Conservation (phyloP, 2,113 vertebrate genomes). For the Parus major region DNA sequence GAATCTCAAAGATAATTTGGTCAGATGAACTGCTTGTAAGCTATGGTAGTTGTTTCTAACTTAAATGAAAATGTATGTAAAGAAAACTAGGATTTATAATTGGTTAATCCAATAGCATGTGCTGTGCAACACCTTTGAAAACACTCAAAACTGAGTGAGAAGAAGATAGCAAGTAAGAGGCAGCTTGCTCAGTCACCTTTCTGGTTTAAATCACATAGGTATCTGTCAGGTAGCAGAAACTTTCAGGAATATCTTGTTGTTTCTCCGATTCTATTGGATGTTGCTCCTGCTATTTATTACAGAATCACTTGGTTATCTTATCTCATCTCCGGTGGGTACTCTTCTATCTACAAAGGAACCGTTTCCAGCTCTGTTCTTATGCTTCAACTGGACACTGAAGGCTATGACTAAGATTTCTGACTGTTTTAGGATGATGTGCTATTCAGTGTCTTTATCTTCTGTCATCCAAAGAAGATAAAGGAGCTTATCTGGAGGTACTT, state of each 20-base stretch:
- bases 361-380: not conserved
- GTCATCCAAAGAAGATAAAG: not conserved
- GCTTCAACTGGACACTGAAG: not conserved
- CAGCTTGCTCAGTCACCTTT: not conserved
- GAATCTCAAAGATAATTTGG: not conserved
- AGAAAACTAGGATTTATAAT: not conserved
- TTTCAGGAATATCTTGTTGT: not conserved
- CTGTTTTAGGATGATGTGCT: not conserved
- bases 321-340: not conserved
- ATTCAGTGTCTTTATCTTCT: not conserved
- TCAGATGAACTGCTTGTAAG: not conserved
- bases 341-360: not conserved
- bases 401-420: not conserved
- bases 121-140: not conserved
- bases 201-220: not conserved
- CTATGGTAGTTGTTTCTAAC: not conserved
- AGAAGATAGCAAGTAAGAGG: not conserved
- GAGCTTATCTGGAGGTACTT: not conserved
- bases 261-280: not conserved
- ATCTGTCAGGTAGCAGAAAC: not conserved
- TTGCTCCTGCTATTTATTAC: not conserved
- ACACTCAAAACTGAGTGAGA: not conserved
- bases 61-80: not conserved
- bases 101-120: not conserved
- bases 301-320: not conserved